A percentile compares a stretch with the other conserved stretches of the same genome.
phyloP scores from a whole-genome alignment of 2,113 vertebrate species.

The Hypomesus transpacificus region DNA sequence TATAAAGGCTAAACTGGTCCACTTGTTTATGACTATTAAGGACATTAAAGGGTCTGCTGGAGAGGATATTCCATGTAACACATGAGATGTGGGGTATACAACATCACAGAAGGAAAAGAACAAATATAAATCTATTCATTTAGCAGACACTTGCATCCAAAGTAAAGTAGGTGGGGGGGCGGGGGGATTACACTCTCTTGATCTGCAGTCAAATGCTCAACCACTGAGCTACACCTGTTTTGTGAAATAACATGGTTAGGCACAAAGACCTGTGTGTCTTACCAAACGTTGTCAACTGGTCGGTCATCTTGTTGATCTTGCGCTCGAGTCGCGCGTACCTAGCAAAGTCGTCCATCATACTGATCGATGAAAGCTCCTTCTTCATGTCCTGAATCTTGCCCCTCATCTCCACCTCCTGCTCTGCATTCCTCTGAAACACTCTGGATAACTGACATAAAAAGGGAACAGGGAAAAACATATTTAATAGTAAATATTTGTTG shows the following conservation, averaged over 20 bases:
- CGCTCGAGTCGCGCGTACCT: constrained; percentile 79
- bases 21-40: too few relatives aligned
- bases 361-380: constrained; percentile 79
- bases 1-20: too few relatives aligned
- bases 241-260: not conserved
- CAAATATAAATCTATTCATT: too few relatives aligned
- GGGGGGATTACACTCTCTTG: too few relatives aligned
- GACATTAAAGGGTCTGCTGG: too few relatives aligned
- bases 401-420: constrained; percentile 79
- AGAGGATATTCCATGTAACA: too few relatives aligned
- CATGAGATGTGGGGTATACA: too few relatives aligned
- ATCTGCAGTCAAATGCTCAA: not conserved
- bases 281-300: constrained; percentile 83
- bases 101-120: too few relatives aligned
- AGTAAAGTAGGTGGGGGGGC: not conserved
- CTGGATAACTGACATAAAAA: constrained; percentile 66
- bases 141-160: too few relatives aligned
- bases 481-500: too few relatives aligned
- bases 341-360: constrained; percentile 86
- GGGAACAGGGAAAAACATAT: not conserved
- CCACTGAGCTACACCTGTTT: not conserved
- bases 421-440: constrained; percentile 76
- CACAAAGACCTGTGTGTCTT: not conserved
- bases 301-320: constrained; percentile 83
- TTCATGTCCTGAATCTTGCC: constrained; percentile 80